phyloP scores from a whole-genome alignment of 1,140 invertebrate genomes.

The Probaryconus sp. region DNA sequence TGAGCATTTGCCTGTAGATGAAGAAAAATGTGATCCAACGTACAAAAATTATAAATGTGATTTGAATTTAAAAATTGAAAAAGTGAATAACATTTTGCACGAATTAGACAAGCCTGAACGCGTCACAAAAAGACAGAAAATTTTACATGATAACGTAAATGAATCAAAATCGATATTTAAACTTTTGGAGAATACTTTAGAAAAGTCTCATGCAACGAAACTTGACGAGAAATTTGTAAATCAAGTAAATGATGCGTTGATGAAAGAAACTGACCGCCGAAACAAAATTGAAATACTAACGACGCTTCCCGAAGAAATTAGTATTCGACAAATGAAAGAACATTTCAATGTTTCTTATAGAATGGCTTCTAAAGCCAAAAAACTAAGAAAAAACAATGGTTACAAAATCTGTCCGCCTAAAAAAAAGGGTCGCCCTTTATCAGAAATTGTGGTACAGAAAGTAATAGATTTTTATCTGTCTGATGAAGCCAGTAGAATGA shows the following conservation, averaged over 20 bases:
- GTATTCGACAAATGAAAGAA: slow-evolving; percentile 22
- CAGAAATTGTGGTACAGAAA: background rate
- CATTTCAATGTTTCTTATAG: slow-evolving; percentile 15
- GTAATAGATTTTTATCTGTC: slow-evolving; percentile 57
- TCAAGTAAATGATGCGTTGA: slow-evolving; percentile 17
- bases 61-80: slow-evolving; percentile 5
- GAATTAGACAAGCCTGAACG: slow-evolving; percentile 3
- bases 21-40: slow-evolving; percentile 4
- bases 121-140: background rate
- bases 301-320: slow-evolving; percentile 16
- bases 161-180: background rate
- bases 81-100: slow-evolving; percentile 6
- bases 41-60: background rate
- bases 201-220: background rate
- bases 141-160: background rate
- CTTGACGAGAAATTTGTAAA: background rate
- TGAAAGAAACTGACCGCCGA: background rate
- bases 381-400: slow-evolving; percentile 11
- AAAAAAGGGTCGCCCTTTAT: slow-evolving; percentile 9
- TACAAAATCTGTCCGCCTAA: slow-evolving; percentile 5
- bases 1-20: background rate
- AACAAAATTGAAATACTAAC: slow-evolving; percentile 33
- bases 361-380: slow-evolving; percentile 21
- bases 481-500: slow-evolving; percentile 56
- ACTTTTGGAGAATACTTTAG: background rate